phyloP scores from a whole-genome alignment of 2,888 invertebrate species.

The Phorcus lineatus region DNA sequence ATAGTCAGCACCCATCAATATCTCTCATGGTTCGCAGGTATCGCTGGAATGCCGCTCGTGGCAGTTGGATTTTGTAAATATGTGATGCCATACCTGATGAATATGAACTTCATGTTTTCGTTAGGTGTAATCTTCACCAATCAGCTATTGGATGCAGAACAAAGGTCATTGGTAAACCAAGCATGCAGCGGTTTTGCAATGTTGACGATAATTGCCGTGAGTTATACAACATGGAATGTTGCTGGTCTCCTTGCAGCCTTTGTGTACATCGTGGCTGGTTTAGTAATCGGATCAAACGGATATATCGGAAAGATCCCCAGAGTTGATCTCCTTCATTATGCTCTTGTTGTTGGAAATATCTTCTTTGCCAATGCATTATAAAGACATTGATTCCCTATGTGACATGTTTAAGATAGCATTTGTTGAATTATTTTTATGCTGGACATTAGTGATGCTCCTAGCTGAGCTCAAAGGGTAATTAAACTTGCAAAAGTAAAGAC shows the following conservation, averaged over 20 bases:
- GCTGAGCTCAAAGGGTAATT: too few species aligned
- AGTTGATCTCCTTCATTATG: slow-evolving; percentile 69
- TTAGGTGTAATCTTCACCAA: slow-evolving; percentile 47
- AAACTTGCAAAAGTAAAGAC: too few species aligned
- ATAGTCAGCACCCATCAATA: slow-evolving; percentile 55
- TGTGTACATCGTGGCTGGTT: slow-evolving; percentile 60
- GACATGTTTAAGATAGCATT: too few species aligned
- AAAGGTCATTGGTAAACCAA: slow-evolving; percentile 53
- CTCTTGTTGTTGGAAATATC: slow-evolving; percentile 60
- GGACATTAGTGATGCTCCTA: too few species aligned
- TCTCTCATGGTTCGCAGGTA: slow-evolving; percentile 59
- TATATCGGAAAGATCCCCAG: slow-evolving; percentile 50
- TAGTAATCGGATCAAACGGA: slow-evolving; percentile 63
- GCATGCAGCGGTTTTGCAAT: slow-evolving; percentile 65
- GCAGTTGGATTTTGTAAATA: slow-evolving; percentile 63
- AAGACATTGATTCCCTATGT: neutral
- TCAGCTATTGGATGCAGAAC: slow-evolving; percentile 49
- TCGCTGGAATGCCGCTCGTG: slow-evolving; percentile 62
- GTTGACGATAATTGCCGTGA: slow-evolving; percentile 59
- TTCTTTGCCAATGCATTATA: slow-evolving; percentile 51
- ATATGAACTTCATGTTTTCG: slow-evolving; percentile 54
- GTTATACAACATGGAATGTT: slow-evolving; percentile 51
- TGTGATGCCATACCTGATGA: slow-evolving; percentile 49
- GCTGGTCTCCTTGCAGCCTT: slow-evolving; percentile 59
- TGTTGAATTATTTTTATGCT: too few species aligned